Evolutionary conservation across 2,888 invertebrate species (phyloP), one percentile per base, ranked within the genome.

Genomic region (Chloroclystis v-ata): DNA sequence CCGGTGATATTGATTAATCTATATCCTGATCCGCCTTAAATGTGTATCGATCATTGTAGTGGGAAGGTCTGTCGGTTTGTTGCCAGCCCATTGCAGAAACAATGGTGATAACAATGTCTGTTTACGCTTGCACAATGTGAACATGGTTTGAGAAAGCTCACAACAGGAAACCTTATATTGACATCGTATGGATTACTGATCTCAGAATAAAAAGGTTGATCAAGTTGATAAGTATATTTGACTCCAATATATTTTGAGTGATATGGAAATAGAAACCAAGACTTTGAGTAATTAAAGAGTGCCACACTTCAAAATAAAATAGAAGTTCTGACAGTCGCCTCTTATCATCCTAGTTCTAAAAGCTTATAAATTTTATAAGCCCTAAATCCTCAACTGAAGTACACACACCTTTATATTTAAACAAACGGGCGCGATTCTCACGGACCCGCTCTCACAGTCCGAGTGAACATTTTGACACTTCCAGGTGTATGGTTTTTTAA

Each of bases 391-490:
- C 30, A 13, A 26, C 33, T 42, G 33, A 49, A 46, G 46, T 45
- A 42, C 26, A 54, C 58, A 55, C 65, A 65, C 49, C 48, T 44
- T 49, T 32, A 44, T 48, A 47, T 35, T 50, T 53, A 52, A 49
- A 54, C 52, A 53, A 45, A 37, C 24, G 41, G 40, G 42, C 57
- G 69, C 64, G 72, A 71, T 84, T 84, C 83, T 81, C 84, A 84
- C 84, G 83, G 72, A 54, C 64, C 32, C 75, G 72, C 72, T 75
- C 78, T 72, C 80, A 75, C 77, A 75, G 75, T 54, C 71, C 65
- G 75, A 78, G 83, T 82, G 86, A 86, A 86, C 84, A 83, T 79
- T 86, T 85, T 86, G 85, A 86, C 86, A 87, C 86, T 75, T 86
- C 85, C 86, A 87, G 87, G 86, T 87, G 86, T 85, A 75, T 77